Evolutionary conservation across 2,888 invertebrate species (phyloP).

Genomic region (Maniola hyperantus): DNA sequence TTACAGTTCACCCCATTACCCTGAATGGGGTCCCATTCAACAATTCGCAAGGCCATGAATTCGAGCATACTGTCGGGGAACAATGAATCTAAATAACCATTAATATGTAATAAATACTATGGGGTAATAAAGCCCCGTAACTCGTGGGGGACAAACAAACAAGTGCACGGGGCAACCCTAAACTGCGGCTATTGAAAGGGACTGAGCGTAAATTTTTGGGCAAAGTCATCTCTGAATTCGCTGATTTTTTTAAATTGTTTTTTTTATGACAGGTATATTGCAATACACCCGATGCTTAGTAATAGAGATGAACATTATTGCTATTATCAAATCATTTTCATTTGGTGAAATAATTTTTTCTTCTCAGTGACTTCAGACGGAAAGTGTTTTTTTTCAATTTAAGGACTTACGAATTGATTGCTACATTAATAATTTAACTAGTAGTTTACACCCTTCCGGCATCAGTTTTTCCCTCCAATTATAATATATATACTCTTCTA

Average conservation of each 20-base stretch:
- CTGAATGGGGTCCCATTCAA: conserved; percentile 62
- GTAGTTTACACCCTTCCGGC: no score
- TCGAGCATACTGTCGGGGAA: conserved; percentile 79
- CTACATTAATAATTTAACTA: no score
- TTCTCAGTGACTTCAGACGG: no score
- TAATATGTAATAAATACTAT: conserved; percentile 83
- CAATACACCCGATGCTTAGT: background rate
- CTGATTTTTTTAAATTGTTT: conserved; percentile 44
- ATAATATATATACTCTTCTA: no score
- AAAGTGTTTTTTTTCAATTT: no score
- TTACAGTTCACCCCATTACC: conserved; percentile 60
- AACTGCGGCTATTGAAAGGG: conserved; percentile 46
- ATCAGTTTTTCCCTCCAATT: no score
- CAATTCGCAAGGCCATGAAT: conserved; percentile 76
- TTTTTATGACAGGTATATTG: conserved; percentile 33
- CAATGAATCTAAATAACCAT: conserved; percentile 83
- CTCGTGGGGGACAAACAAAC: conserved; percentile 78
- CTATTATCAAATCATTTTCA: no score
- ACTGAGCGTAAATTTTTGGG: conserved; percentile 55
- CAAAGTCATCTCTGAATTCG: conserved; percentile 63
- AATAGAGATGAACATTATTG: no score
- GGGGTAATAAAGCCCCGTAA: conserved; percentile 68
- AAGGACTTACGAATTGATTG: no score
- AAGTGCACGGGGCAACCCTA: conserved; percentile 76
- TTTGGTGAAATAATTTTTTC: no score